A percentile compares a stretch with the other conserved stretches of the same genome.
Conservation (phyloP, 2,113 vertebrate genomes). For the Laterallus jamaicensis region DNA sequence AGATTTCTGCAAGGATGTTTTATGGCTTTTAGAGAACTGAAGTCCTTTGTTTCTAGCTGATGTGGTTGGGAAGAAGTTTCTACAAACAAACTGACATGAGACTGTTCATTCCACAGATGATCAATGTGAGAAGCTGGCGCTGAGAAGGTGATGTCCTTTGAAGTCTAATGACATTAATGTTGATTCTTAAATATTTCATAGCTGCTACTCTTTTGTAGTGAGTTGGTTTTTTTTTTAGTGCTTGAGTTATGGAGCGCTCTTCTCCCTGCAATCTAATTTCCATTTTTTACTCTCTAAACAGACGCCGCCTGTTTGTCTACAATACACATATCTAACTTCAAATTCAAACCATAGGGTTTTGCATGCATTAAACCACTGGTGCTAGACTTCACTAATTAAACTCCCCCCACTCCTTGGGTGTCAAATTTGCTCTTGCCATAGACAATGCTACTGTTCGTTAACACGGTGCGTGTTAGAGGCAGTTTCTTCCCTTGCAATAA, state of each 20-base stretch:
- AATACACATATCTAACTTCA: not conserved
- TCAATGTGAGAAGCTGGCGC: not conserved
- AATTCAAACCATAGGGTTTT: not conserved
- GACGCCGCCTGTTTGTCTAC: not conserved
- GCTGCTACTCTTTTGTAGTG: constrained; percentile 32
- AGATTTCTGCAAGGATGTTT: not conserved
- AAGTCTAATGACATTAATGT: constrained; percentile 50
- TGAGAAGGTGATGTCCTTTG: constrained; percentile 44
- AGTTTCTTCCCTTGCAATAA: not conserved
- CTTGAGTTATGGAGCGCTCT: not conserved
- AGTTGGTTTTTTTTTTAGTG: not conserved
- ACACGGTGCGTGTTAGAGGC: not conserved
- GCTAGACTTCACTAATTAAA: not conserved
- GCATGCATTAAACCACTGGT: not conserved
- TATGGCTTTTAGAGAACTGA: not conserved
- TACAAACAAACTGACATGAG: constrained; percentile 17
- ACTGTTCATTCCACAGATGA: not conserved
- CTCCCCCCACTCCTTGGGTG: too few species aligned
- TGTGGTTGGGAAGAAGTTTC: constrained; percentile 35
- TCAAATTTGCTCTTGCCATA: not conserved
- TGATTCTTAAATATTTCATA: constrained; percentile 51
- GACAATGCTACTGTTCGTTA: not conserved
- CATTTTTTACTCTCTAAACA: constrained; percentile 7
- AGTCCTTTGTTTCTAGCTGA: constrained; percentile 5
- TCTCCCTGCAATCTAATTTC: not conserved